phyloP scores from a whole-genome alignment of 2,113 vertebrate species.

The Eulacestoma nigropectus region DNA sequence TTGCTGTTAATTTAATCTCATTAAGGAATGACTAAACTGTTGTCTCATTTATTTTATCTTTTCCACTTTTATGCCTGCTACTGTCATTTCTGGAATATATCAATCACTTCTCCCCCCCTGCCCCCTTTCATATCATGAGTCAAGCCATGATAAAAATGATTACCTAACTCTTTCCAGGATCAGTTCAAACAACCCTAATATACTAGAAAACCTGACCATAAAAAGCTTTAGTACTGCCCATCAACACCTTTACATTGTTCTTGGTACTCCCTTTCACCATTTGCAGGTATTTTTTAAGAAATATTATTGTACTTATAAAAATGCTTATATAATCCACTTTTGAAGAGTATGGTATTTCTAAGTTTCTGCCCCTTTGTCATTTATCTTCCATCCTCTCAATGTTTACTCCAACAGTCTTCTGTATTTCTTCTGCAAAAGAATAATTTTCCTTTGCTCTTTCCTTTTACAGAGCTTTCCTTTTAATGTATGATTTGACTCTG shows the following conservation, averaged over 20 bases:
- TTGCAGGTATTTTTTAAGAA: not conserved
- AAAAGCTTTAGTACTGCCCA: not conserved
- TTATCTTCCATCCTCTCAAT: not conserved
- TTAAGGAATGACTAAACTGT: not conserved
- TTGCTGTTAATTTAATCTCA: not conserved
- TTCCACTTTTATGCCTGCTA: not conserved
- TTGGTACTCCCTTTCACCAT: not conserved
- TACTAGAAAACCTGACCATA: not conserved
- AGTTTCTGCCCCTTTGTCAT: not conserved
- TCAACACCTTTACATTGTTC: not conserved
- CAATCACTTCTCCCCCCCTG: rapidly evolving
- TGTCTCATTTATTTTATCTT: not conserved
- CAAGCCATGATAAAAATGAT: not conserved
- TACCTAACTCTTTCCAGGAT: not conserved
- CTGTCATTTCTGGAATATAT: not conserved
- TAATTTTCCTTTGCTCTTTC: not conserved
- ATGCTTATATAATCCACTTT: not conserved
- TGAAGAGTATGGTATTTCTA: not conserved
- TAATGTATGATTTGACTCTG: not conserved
- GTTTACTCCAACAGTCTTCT: not conserved
- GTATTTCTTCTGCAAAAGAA: not conserved
- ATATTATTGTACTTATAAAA: not conserved
- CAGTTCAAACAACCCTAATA: not conserved
- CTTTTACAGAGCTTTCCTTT: not conserved
- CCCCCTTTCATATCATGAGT: not conserved